A percentile compares a stretch with the other conserved stretches of the same genome.
These are phyloP conservation scores for Hemicordylus capensis DNA, from an alignment of 2,113 vertebrate genomes.

Conservation along the genomic window DNA sequence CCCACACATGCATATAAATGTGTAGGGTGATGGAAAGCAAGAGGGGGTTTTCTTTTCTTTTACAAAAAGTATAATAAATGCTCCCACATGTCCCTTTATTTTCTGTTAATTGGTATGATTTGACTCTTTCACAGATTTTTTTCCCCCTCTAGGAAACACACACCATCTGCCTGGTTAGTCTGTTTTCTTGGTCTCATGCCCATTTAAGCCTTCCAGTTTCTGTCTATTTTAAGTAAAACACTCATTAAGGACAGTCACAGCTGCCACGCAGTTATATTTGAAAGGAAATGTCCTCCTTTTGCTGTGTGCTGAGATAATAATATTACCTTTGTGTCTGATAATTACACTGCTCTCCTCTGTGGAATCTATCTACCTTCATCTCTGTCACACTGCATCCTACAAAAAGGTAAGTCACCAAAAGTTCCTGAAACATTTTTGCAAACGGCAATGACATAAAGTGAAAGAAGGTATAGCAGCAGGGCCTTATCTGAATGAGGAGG, in stretches of 20 bases:
- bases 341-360: neutral
- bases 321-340: slow-evolving; percentile 48
- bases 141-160: slow-evolving; percentile 61
- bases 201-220: slow-evolving; percentile 54
- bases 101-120: slow-evolving; percentile 39
- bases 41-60: too few species aligned
- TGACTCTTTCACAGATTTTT: slow-evolving; percentile 47
- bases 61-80: slow-evolving; percentile 37
- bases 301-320: slow-evolving; percentile 26
- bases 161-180: slow-evolving; percentile 59
- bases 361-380: slow-evolving; percentile 18
- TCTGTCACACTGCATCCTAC: neutral
- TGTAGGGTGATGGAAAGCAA: slow-evolving; percentile 30
- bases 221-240: slow-evolving; percentile 59
- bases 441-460: neutral
- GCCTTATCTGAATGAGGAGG: neutral
- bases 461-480: neutral
- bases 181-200: slow-evolving; percentile 62
- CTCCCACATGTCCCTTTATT: slow-evolving; percentile 40
- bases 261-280: slow-evolving; percentile 30
- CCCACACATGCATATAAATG: slow-evolving; percentile 2
- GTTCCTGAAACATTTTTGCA: neutral
- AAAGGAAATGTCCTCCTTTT: slow-evolving; percentile 33
- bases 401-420: neutral
- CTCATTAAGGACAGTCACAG: slow-evolving; percentile 44